Base-by-base conservation (phyloP, 2,113 vertebrate genomes). In the Podiceps cristatus region DNA sequence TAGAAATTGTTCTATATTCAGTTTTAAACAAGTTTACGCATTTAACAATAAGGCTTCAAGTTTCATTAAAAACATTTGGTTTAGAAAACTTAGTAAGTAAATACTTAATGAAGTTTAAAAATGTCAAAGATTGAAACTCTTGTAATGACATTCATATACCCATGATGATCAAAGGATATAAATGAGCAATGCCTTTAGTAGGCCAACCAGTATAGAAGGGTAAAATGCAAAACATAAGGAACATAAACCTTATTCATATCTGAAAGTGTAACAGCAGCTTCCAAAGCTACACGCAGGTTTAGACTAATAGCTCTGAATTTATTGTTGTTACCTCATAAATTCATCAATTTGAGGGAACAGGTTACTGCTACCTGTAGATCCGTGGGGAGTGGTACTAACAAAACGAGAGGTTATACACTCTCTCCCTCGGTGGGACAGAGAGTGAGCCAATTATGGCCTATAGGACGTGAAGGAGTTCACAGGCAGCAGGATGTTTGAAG, bases 1-100 rank as follows among this genome's bases (percentile, higher is more conserved):
- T 83, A 93, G 58, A 74, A 66, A 79, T 62, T 88, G 49, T n/a
- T 93, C 62, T n/a, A 86, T 53, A 64, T 82, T 91, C 0, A 0
- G 18, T 45, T 88, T 94, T 52, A 73, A 90, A 91, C n/a, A 78
- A 75, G 18, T 90, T 95, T 72, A 81, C 56, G 62, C 47, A 76
- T 90, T 95, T 93, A 93, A 85, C 27, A 77, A 60, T 27, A 89
- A 45, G 40, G 35, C 18, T 91, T 90, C 49, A 31, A 47, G 33
- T 93, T 91, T 56, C 71, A 91, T 91, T 94, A 75, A 89, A 94
- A 89, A 49, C 9, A 62, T 31, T 84, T 86, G 89, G 28, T 79
- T 91, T 79, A 27, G 20, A 94, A 94, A 87, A 35, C 16, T 91
- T 87, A 93, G 91, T 81, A 95, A 93, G 80, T 76, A 93, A 88